Evolutionary conservation across 2,113 vertebrate genomes (phyloP).

Genomic region (Epinephelus fuscoguttatus): DNA sequence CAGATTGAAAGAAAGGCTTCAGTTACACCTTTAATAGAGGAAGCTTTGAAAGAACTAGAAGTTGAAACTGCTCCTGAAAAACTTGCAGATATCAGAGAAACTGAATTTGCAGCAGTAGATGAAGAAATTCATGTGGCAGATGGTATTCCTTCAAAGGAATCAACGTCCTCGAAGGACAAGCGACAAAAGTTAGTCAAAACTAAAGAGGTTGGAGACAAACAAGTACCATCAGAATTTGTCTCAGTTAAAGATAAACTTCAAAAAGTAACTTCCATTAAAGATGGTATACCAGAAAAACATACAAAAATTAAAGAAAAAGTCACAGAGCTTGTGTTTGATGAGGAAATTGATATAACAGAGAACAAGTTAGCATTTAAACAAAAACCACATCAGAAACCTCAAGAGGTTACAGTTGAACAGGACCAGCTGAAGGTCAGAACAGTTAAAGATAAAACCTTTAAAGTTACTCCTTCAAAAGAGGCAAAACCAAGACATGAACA

Average conservation of each 20-base stretch:
- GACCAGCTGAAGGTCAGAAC: too few species aligned
- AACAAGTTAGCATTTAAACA: too few species aligned
- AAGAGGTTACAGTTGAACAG: too few species aligned
- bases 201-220: background rate
- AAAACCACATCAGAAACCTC: too few species aligned
- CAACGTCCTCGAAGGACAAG: background rate
- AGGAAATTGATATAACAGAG: background rate
- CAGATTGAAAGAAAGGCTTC: background rate
- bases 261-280: background rate
- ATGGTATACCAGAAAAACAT: background rate
- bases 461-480: too few species aligned
- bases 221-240: background rate
- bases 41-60: background rate
- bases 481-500: too few species aligned
- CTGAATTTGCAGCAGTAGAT: background rate
- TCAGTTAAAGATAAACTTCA: background rate
- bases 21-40: background rate
- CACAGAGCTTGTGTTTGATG: too few species aligned
- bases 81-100: too few species aligned
- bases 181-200: background rate
- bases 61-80: too few species aligned
- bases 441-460: too few species aligned
- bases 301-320: too few species aligned
- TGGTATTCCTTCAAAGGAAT: background rate
- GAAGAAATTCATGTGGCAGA: background rate